These are phyloP conservation scores for Lonchura striata DNA, from an alignment of 2,113 vertebrate species.

Conservation along the genomic window DNA sequence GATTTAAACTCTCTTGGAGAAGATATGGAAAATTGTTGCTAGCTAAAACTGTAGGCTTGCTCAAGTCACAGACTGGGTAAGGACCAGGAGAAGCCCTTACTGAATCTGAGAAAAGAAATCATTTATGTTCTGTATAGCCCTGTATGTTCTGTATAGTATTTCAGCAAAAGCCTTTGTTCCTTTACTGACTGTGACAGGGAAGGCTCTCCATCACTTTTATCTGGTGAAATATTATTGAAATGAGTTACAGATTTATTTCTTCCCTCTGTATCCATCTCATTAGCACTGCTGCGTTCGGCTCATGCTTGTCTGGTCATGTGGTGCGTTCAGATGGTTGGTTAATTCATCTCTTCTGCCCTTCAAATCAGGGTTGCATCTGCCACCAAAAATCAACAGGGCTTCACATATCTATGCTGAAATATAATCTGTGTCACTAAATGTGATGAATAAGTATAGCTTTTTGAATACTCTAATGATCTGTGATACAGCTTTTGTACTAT, in stretches of 20 bases:
- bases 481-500: conserved; percentile 25
- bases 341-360: conserved; percentile 62
- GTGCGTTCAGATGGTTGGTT: conserved; percentile 49
- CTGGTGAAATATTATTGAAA: conserved; percentile 4
- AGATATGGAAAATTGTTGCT: background rate
- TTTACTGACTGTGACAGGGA: background rate
- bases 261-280: conserved; percentile 29
- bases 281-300: background rate
- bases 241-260: conserved; percentile 52
- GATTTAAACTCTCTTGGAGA: background rate
- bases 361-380: conserved; percentile 48
- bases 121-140: background rate
- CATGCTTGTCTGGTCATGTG: conserved; percentile 37
- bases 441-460: conserved; percentile 37
- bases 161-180: background rate
- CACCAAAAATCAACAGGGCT: conserved; percentile 46
- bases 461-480: conserved; percentile 33
- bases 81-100: background rate
- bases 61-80: background rate
- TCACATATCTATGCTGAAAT: conserved; percentile 44
- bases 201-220: conserved; percentile 2
- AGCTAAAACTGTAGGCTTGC: background rate
- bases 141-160: background rate
- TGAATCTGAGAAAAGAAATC: background rate
- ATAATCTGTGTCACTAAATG: conserved; percentile 51